Base-by-base conservation (phyloP, 2,113 vertebrate species). In the Bos javanicus region DNA sequence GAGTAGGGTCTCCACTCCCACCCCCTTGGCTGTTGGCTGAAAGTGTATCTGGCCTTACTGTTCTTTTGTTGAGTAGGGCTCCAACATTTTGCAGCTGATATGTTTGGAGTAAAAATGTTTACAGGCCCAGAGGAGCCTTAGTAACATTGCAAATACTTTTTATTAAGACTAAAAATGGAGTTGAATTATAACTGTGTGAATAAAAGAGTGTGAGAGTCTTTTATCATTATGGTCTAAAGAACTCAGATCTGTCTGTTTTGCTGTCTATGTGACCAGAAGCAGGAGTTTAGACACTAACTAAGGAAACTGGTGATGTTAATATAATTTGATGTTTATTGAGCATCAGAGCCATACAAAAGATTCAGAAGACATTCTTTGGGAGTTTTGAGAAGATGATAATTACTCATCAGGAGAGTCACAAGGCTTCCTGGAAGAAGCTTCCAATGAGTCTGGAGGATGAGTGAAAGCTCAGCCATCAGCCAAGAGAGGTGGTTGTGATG, bases 41-140 rank as follows among this genome's bases (percentile, higher is more conserved):
- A 15, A 90, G 56, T 12, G 0, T 76, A 94, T 60, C 87, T 97
- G 97, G 93, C 59, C 67, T 60, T 87, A 59, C 21, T 28, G 39
- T 67, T 94, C 83, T 67, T 94, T 89, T 28, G 36, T 33, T 19
- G n/a, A 96, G 87, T 52, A 54, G 92, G 82, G 46, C 76, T 67
- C n/a, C 92, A 88, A 86, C 64, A 62, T 92, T 93, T 96, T 97
- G 85, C 92, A 92, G 95, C 94, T 96, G 96, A 98, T 88, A 85
- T 84, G 76, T 96, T 97, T 97, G 87, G 80, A 97, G 81, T 85
- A 62, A 95, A 97, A 98, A 90, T 84, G 85, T 98, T 98, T 98
- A 96, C 60, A 96, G 92, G 96, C 97, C 81, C 96, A 88, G 96
- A 97, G 95, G 96, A 97, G 85, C 87, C 36, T 62, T 88, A 60